These are phyloP conservation scores for Tigriopus japonicus DNA, from an alignment of 1,140 invertebrate species.

Conservation along the genomic window DNA sequence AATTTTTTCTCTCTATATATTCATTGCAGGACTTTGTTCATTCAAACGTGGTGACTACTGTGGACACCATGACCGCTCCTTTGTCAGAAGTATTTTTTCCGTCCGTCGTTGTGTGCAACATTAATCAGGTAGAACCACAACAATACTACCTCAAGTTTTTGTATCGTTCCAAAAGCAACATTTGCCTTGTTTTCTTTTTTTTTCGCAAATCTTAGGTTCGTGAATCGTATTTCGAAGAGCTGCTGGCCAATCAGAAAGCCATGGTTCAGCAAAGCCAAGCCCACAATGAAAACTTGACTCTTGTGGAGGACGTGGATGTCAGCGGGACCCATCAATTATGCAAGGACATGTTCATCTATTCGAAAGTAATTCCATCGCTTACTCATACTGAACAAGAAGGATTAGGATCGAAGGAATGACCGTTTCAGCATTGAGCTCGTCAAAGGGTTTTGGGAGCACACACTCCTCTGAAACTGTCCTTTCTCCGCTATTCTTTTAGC, in stretches of 20 bases:
- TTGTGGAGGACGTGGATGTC: no score
- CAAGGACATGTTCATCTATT: slow-evolving; percentile 11
- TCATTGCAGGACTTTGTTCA: background rate
- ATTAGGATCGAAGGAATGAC: no score
- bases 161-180: background rate
- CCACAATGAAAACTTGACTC: background rate
- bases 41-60: background rate
- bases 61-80: slow-evolving; percentile 4
- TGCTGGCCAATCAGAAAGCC: background rate
- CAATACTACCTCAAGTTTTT: background rate
- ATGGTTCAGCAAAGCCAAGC: background rate
- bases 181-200: background rate
- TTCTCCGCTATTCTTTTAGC: no score
- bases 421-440: no score
- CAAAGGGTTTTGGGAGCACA: no score
- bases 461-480: no score
- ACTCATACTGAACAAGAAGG: no score
- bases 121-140: background rate
- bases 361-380: background rate
- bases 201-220: background rate
- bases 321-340: slow-evolving; percentile 12
- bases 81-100: background rate
- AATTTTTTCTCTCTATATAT: background rate
- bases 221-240: background rate
- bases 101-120: background rate